Evolutionary conservation across 2,113 vertebrate genomes (phyloP), one percentile per base, ranked within the genome.

Genomic region (Bos indicus): DNA sequence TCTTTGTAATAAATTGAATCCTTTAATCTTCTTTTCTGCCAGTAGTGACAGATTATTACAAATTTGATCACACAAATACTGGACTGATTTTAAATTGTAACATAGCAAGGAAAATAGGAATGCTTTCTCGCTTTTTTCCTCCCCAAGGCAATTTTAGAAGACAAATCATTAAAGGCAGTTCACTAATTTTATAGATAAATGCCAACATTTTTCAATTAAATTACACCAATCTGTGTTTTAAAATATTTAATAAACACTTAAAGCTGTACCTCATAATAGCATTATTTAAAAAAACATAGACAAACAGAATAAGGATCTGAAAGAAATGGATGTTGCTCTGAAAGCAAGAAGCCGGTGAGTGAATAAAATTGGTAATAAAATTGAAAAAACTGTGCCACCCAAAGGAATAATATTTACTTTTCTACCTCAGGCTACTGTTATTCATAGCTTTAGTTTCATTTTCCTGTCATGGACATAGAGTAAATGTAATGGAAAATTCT

Each of bases 221-320:
- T 92, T 77, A 59, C 4, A 96, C 17, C 40, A 92, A 86, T 88
- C 14, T 60, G 12, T 40, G 85, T 60, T 92, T 96, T 96, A 57
- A 95, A 95, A 95, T 92, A 54, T 95, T 97, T 91, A 97, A 95
- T 97, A 88, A 97, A 83, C 82, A 92, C 43, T 84, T 93, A 94
- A 88, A 82, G n/a, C 30, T 57, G 33, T 43, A 40, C 84, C 48
- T 96, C 62, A 74, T 88, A 82, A 95, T 57, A 57, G 21, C 36
- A 71, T 90, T 95, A 36, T 92, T 92, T 92, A 86, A 88, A 90
- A 92, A 64, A 94, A 93, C 40, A 15, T 10, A 77, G 77, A 90
- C 30, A 87, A 88, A 92, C 11, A 86, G n/a, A 57, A 30, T 28
- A 92, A 54, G 9, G 15, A 7, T 23, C 25, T 51, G 57, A 88